These are phyloP conservation scores for Amphiprion clarkii DNA, from an alignment of 2,797 vertebrate species.

Conservation along the genomic window DNA sequence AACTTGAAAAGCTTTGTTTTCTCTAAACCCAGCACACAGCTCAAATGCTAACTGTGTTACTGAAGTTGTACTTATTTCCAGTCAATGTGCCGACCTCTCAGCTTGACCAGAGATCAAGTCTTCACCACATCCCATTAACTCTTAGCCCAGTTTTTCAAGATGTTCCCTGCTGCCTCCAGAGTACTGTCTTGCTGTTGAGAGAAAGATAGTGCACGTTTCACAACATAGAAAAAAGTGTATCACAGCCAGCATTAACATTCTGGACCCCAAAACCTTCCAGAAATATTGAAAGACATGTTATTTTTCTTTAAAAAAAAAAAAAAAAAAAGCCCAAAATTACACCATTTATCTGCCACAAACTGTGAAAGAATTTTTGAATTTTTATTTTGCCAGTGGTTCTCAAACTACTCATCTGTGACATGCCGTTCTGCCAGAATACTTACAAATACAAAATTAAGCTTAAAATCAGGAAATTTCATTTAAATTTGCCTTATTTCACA, in stretches of 20 bases:
- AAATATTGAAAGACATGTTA: too few species aligned
- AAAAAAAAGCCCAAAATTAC: too few species aligned
- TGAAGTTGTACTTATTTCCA: background rate
- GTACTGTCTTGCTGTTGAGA: constrained; percentile 91
- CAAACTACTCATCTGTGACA: too few species aligned
- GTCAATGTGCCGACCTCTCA: background rate
- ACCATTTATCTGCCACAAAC: too few species aligned
- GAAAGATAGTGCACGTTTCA: constrained; percentile 5
- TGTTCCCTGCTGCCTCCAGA: constrained; percentile 90
- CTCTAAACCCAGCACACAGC: background rate
- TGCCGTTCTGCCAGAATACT: too few species aligned
- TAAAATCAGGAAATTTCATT: too few species aligned
- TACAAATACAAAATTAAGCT: too few species aligned
- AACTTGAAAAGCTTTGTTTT: background rate
- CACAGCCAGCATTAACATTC: background rate
- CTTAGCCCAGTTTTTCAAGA: constrained; percentile 92
- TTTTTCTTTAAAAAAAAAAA: too few species aligned
- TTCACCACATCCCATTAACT: constrained; percentile 20
- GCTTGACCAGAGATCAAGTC: background rate
- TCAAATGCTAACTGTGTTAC: background rate
- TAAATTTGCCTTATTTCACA: too few species aligned
- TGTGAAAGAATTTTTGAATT: too few species aligned
- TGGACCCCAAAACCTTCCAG: too few species aligned
- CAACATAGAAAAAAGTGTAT: background rate
- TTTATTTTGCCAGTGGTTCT: too few species aligned